Evolutionary conservation across 1,140 invertebrate genomes (phyloP).

Genomic region (Drosophila varians): DNA sequence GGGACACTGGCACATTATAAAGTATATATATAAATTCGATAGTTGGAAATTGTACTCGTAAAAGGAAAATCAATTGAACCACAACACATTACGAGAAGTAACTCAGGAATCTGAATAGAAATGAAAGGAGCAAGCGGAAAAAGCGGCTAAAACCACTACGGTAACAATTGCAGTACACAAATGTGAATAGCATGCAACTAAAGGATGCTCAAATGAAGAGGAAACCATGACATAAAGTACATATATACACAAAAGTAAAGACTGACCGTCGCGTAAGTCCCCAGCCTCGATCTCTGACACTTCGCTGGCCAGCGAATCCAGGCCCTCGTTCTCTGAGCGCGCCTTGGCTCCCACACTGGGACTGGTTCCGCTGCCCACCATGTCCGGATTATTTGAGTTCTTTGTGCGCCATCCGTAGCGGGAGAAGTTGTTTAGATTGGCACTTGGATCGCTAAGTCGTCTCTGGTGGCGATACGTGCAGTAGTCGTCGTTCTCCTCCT

Average conservation of each 20-base stretch:
- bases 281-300: conserved; percentile 96
- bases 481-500: conserved; percentile 93
- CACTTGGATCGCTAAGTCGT: conserved; percentile 96
- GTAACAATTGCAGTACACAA: not conserved
- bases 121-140: conserved; percentile 59
- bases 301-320: conserved; percentile 92
- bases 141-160: conserved; percentile 23
- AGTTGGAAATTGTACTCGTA: conserved; percentile 46
- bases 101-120: conserved; percentile 44
- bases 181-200: conserved; percentile 35
- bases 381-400: conserved; percentile 83
- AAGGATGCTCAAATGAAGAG: conserved; percentile 35
- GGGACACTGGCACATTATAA: conserved; percentile 31
- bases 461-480: conserved; percentile 92
- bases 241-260: not conserved
- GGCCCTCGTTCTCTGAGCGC: conserved; percentile 95
- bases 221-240: conserved; percentile 16
- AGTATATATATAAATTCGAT: conserved; percentile 62
- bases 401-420: conserved; percentile 91
- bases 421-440: conserved; percentile 95
- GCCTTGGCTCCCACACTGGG: conserved; percentile 86
- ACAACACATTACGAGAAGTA: conserved; percentile 73
- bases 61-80: conserved; percentile 72
- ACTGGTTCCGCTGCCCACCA: conserved; percentile 77
- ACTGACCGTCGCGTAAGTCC: conserved; percentile 94